Evolutionary conservation across 2,113 vertebrate genomes (phyloP).

Genomic region (Podocnemis expansa): DNA sequence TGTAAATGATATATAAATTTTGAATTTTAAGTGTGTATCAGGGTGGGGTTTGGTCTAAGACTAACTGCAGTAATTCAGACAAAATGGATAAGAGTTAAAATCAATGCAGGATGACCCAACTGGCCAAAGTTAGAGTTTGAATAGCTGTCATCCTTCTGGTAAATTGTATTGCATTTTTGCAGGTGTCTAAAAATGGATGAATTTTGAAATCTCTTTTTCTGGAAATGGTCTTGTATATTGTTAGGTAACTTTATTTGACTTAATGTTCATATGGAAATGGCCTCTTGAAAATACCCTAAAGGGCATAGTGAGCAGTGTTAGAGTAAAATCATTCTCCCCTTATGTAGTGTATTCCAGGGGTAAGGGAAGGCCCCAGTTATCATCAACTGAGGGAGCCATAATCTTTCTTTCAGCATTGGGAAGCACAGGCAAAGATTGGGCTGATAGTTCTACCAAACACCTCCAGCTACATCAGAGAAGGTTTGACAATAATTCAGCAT

Average conservation of each 20-base stretch:
- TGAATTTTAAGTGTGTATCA: background rate
- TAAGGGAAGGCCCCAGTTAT: background rate
- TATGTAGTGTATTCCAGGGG: background rate
- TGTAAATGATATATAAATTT: slow-evolving; percentile 40
- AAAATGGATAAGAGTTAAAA: slow-evolving; percentile 16
- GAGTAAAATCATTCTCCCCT: background rate
- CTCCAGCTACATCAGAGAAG: background rate
- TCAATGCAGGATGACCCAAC: background rate
- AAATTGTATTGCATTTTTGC: background rate
- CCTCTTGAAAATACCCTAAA: background rate
- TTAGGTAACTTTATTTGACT: background rate
- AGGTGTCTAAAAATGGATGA: background rate
- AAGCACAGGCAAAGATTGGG: background rate
- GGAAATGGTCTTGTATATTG: background rate
- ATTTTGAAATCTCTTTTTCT: background rate
- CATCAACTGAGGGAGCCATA: background rate
- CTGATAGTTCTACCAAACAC: background rate
- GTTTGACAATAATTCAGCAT: background rate
- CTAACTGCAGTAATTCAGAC: background rate
- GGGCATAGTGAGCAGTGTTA: background rate
- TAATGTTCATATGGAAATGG: background rate
- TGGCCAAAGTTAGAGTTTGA: background rate
- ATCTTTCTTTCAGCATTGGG: background rate
- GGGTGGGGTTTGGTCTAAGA: slow-evolving; percentile 1
- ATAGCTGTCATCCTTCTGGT: background rate